Evolutionary conservation across 2,797 vertebrate species (phyloP), one percentile per base, ranked within the genome.

Genomic region (Protosalanx chinensis): DNA sequence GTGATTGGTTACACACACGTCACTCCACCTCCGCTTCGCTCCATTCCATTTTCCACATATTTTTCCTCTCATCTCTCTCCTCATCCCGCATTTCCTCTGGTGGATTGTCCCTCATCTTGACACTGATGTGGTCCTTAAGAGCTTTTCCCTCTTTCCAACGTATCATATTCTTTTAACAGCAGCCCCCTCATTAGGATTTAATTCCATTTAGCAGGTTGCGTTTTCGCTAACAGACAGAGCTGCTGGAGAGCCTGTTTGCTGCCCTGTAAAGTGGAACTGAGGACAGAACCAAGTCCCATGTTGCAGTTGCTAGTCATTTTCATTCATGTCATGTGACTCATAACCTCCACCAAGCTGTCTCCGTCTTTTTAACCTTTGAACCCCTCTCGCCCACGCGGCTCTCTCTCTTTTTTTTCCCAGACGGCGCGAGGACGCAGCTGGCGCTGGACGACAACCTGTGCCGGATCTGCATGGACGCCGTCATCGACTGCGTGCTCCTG

Each of bases 391-490:
- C 35, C 30, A 13, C 1, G 0, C 29, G 16, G 23, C 23, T 27
- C 4, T 27, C 67, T 29, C 67, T 68, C 15, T 15, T 56, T 33
- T 30, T 15, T 13, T 27, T 90, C 90, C 3, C 93, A 98, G 97
- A 96, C 71, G 93, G 91, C 0, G 93, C 95, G 80, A 93, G 91
- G 83, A 87, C 93, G 77, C 96, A 94, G 84, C 90, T 97, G 87
- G 92, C 92, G 0, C 92, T 95, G 0, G 97, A 99, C 35, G 97
- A 99, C 60, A 96, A 95, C 90, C 86, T 98, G 79, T 99, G 98
- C 74, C 93, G 97, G 61, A 99, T 99, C 91, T 99, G 98, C 92
- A 99, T 99, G 98, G 98, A 99, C 0, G 96, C 97, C 0, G 84
- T 95, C 73, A 99, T 99, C 2, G 97, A 99, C 91, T 99, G 98